A percentile compares a stretch with the other conserved stretches of the same genome.
Conservation (phyloP, 1,140 invertebrate genomes). For the Aphelinus atriplicis region DNA sequence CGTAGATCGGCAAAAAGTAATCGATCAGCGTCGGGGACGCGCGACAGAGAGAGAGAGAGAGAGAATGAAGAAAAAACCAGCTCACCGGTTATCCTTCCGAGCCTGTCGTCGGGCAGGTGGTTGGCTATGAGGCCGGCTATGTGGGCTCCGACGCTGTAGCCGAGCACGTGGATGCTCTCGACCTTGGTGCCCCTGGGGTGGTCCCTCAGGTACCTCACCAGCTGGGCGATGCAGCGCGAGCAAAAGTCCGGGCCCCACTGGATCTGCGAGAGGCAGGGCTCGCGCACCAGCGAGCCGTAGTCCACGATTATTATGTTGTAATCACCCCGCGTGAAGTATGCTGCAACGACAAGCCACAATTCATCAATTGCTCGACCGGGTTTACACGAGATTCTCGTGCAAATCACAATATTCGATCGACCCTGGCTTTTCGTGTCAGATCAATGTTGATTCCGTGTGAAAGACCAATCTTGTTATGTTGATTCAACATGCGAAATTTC, state of each 20-base stretch:
- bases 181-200: conserved; percentile 79
- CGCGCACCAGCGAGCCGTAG: conserved; percentile 81
- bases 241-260: conserved; percentile 85
- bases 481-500: no score
- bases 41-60: no score
- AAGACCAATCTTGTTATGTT: no score
- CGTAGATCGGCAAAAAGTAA: no score
- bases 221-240: conserved; percentile 81
- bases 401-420: no score
- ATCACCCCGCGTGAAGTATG: conserved; percentile 81
- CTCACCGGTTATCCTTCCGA: conserved; percentile 82
- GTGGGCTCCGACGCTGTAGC: conserved; percentile 87
- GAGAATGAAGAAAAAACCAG: conserved; percentile 17
- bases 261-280: conserved; percentile 84
- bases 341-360: conserved; percentile 50
- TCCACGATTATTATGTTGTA: conserved; percentile 91
- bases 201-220: conserved; percentile 79
- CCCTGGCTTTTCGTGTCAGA: no score
- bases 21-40: no score
- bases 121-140: conserved; percentile 85
- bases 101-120: conserved; percentile 74
- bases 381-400: no score
- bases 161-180: conserved; percentile 81
- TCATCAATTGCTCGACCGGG: no score
- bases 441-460: no score